Conservation (phyloP, 1,140 invertebrate genomes). For the Harpegnathos saltator region DNA sequence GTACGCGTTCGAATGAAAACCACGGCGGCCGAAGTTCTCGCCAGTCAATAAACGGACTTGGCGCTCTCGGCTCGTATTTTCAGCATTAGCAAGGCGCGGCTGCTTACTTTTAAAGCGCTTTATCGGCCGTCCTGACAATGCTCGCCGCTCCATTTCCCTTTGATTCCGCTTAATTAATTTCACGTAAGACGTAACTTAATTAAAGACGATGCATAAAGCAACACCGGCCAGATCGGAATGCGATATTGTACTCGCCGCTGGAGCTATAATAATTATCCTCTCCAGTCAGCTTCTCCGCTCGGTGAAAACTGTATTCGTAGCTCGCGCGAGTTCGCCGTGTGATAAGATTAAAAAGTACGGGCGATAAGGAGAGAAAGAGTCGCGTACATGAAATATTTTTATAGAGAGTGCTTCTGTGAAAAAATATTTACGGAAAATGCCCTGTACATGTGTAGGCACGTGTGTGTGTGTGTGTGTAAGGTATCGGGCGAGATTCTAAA, state of each 20-base stretch:
- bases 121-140: constrained; percentile 38
- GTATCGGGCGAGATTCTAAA: constrained; percentile 47
- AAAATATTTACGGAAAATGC: constrained; percentile 13
- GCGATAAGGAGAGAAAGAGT: background rate
- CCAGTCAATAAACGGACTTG: constrained; percentile 51
- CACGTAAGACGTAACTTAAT: constrained; percentile 42
- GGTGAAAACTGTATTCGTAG: background rate
- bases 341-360: background rate
- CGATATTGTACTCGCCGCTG: background rate
- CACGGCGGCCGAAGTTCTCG: constrained; percentile 34
- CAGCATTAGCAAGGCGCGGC: constrained; percentile 37
- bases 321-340: background rate
- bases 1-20: constrained; percentile 39
- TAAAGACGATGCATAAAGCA: constrained; percentile 18
- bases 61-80: constrained; percentile 25
- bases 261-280: background rate
- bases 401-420: background rate
- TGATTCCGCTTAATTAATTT: constrained; percentile 45
- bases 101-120: constrained; percentile 48
- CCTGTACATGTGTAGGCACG: background rate
- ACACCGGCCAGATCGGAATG: background rate
- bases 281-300: background rate
- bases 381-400: background rate
- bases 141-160: constrained; percentile 26
- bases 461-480: too few relatives aligned